Evolutionary conservation across 2,888 invertebrate genomes (phyloP), one percentile per base, ranked within the genome.

Genomic region (Imbricaverruca yamaguchii): DNA sequence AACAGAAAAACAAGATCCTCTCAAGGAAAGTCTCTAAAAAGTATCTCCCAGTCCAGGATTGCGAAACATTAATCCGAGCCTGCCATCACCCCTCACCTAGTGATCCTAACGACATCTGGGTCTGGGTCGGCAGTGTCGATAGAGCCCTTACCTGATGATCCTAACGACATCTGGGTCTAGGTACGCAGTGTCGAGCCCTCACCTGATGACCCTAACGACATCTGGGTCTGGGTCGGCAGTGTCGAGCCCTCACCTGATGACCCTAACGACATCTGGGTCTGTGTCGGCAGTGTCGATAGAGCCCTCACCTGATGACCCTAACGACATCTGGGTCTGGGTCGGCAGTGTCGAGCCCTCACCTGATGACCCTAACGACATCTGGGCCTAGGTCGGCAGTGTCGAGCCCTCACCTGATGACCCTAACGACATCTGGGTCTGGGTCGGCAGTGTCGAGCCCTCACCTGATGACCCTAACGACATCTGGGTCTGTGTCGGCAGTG

Each of bases 191-290:
- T 39, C 77, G 63, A 13, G n/a, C n/a, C n/a, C n/a, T n/a, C n/a
- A 83, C 83, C 82, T 82, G 13, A 56, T 18, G 1, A 39, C 23
- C 18, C 56, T 7, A 11, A 21, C 6, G 15, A 81, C 82, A 81
- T 61, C 7, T 65, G 8, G 8, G 23, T 6, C 6, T 7, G 6
- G 23, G 6, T 65, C n/a, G 21, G 23, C n/a, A 56, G 18, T 56
- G 4, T 39, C 77, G 63, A 13, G n/a, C n/a, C n/a, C n/a, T n/a
- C n/a, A 83, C 83, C 82, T 82, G 13, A 83, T 81, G 10, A 82
- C 80, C 25, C 82, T 80, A 81, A 82, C 81, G 57, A 83, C 82
- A 56, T 83, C 83, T 10, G 82, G 80, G 69, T 83, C 67, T 0
- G 81, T 77, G 18, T 83, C 83, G 61, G 80, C 80, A 12, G 81